Conservation (phyloP, 2,888 invertebrate species). For the Bembecia ichneumoniformis region DNA sequence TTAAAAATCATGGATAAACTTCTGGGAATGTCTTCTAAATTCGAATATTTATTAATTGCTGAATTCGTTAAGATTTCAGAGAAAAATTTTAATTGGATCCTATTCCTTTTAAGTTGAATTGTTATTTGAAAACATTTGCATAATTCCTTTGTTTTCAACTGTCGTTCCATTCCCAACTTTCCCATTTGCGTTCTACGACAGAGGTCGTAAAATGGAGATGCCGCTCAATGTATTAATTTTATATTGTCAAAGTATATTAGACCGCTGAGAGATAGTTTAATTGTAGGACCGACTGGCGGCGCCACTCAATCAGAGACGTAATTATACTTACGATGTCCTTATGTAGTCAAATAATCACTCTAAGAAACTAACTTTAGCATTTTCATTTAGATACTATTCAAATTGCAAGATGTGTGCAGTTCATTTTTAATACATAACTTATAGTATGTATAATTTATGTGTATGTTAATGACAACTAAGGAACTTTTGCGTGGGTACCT, state of each 20-base stretch:
- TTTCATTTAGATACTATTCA: too few species aligned
- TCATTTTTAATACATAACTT: too few species aligned
- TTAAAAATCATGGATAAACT: too few species aligned
- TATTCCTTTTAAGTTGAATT: background rate
- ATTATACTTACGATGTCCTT: slow-evolving; percentile 19
- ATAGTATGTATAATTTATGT: too few species aligned
- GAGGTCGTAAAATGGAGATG: slow-evolving; percentile 7
- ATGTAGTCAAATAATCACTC: too few species aligned
- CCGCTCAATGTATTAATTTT: slow-evolving; percentile 5
- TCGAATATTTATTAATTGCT: too few species aligned
- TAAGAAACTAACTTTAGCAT: too few species aligned
- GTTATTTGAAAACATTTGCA: background rate
- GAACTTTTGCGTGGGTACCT: too few species aligned
- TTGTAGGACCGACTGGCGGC: slow-evolving; percentile 32
- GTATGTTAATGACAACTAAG: too few species aligned
- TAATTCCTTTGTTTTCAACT: background rate
- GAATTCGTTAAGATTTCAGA: background rate
- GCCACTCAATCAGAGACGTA: slow-evolving; percentile 40
- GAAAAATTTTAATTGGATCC: background rate
- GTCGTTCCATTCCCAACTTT: background rate
- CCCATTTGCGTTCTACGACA: background rate
- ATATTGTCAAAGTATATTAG: slow-evolving; percentile 8
- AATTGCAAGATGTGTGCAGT: too few species aligned
- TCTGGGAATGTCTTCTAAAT: too few species aligned
- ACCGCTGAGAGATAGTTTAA: slow-evolving; percentile 27